phyloP scores from a whole-genome alignment of 1,140 invertebrate species.

The Scaptomyza pallida region DNA sequence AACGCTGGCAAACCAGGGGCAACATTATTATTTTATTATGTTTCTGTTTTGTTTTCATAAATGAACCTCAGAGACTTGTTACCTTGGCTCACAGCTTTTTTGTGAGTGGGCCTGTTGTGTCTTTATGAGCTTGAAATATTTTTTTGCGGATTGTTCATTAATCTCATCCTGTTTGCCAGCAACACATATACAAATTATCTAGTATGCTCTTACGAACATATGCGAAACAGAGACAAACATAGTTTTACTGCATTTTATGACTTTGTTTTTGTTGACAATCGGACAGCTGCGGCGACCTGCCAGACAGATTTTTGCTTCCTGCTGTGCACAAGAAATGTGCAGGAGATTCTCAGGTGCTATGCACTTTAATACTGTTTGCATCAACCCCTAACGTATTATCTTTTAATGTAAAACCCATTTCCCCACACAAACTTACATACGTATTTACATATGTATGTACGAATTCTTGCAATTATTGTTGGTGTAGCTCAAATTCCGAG shows the following conservation, averaged over 20 bases:
- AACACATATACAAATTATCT: constrained; percentile 8
- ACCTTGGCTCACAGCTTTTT: constrained; percentile 44
- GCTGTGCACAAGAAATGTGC: constrained; percentile 11
- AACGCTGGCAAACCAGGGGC: constrained; percentile 36
- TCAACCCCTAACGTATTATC: neutral
- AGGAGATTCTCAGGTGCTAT: constrained; percentile 29
- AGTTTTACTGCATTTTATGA: constrained; percentile 30
- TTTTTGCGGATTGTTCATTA: constrained; percentile 36
- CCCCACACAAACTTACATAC: neutral
- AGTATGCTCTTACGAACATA: constrained; percentile 6
- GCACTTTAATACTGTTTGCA: constrained; percentile 6
- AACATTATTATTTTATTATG: constrained; percentile 48
- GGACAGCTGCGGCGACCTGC: constrained; percentile 29
- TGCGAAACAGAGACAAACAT: constrained; percentile 32
- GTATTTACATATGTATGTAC: constrained; percentile 1
- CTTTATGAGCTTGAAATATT: constrained; percentile 28
- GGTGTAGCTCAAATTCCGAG: constrained; percentile 62
- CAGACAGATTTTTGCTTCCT: constrained; percentile 32
- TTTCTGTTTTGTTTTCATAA: constrained; percentile 21
- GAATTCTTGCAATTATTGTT: constrained; percentile 7
- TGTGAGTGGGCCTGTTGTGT: constrained; percentile 23
- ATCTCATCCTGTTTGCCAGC: constrained; percentile 36
- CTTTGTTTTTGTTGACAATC: constrained; percentile 42
- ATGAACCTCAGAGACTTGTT: constrained; percentile 46
- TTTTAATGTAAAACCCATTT: constrained; percentile 14